Conservation (phyloP, 35 echinoderm and acorn worm species). For the Diadema setosum region DNA sequence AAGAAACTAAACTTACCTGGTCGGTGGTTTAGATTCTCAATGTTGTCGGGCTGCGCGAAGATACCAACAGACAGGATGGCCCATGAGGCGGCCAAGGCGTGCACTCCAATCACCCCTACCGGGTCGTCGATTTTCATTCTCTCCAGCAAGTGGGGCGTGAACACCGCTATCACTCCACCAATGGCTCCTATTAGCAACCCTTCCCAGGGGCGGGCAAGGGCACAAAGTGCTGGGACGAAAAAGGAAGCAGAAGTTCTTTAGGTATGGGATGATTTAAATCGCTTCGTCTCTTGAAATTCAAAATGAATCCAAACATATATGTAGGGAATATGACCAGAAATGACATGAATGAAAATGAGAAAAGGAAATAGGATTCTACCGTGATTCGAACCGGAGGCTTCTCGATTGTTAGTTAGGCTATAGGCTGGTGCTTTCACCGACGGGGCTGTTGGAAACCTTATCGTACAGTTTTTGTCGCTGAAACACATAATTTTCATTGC, state of each 20-base stretch:
- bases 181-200: conserved; percentile 73
- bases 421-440: no score
- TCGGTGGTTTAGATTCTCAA: conserved; percentile 49
- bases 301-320: no score
- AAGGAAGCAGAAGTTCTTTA: background rate
- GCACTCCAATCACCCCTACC: conserved; percentile 81
- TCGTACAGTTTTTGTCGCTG: no score
- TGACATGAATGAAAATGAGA: no score
- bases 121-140: conserved; percentile 86
- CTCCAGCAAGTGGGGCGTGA: conserved; percentile 21
- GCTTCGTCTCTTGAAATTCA: no score
- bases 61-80: conserved; percentile 70
- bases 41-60: conserved; percentile 71
- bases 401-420: no score
- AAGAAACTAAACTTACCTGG: conserved; percentile 24
- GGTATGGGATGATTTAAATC: background rate
- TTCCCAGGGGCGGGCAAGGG: conserved; percentile 80
- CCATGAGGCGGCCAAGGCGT: conserved; percentile 67
- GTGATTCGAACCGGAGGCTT: no score
- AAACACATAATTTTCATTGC: no score
- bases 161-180: conserved; percentile 66
- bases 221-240: conserved; percentile 64
- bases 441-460: no score
- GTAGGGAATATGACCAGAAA: no score
- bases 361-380: no score